Evolutionary conservation across 2,113 vertebrate genomes (phyloP), one percentile per base, ranked within the genome.

Genomic region (Psittacula cyanocephala): DNA sequence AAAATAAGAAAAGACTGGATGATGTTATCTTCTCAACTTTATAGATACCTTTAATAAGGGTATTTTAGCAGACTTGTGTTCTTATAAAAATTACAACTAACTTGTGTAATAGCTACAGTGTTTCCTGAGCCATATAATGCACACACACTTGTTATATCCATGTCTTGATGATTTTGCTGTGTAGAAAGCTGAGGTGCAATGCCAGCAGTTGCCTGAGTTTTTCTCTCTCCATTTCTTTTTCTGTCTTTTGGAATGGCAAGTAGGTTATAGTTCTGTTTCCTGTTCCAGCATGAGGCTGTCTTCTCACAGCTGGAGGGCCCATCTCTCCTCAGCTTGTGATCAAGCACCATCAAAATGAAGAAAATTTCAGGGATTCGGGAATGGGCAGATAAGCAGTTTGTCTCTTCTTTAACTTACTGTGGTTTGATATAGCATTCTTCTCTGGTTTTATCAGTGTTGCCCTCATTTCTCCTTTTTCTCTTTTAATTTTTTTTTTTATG

Each of bases 261-360:
- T 16, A 88, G 49, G 50, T 79, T 89, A 41, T 57, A 41, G 41
- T 87, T 84, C 43, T 78, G 37, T 78, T 81, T 86, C 43, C 60
- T 68, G 20, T 77, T 68, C n/a, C 4, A 1, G 47, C 78, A 5
- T 62, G 67, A 93, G 29, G 39, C 91, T 93, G 55, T 37, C 60
- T 93, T 13, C 4, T 33, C 88, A 81, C 86, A 81, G 86, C 24
- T 89, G 81, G 94, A 95, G 49, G 52, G 52, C 65, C 70, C 35
- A 47, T 87, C 77, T 96, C 44, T 43, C 93, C 92, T 92, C 81
- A 79, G 84, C 69, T 91, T 90, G 63, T 72, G 74, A 85, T 57
- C 62, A 87, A 79, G 62, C 20, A 59, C 63, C 53, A 83, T 78
- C 50, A 80, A 90, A 94, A 60, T 31, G 27, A 33, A 39, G 60